Evolutionary conservation across 1,140 invertebrate species (phyloP), one percentile per base, ranked within the genome.

Genomic region (Vanessa atalanta): DNA sequence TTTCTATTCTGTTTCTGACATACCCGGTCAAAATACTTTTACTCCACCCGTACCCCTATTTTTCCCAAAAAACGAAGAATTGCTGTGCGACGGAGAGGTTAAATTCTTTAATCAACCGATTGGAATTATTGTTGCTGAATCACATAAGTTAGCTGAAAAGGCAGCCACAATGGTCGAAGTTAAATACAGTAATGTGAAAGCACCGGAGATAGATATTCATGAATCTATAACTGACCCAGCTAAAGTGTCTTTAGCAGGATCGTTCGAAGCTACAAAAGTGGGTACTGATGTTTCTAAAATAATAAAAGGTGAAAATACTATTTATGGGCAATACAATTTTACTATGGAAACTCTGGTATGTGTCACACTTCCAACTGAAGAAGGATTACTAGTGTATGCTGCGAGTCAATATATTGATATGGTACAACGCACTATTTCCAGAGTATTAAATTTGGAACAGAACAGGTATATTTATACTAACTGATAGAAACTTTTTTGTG

Each of bases 111-210:
- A 96, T 11, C 96, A 97, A 82, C 94, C 96, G 0, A 83, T 97
- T 8, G 97, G 96, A 0, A 88, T 97, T 4, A 93, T 98, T 5
- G 94, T 96, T 0, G 97, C 96, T 0, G 85, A 94, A 65, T 94
- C 92, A 53, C 90, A 95, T 69, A 84, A 92, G 15, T 81, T 94
- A 53, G 96, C 96, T 3, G 92, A 95, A 15, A 91, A 94, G 51
- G 96, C 95, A 11, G 94, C 95, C 0, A 94, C 94, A 75, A 86
- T 95, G 75, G 95, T 97, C 2, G 93, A 95, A 81, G 91, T 97
- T 37, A 94, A 89, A n/a, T 96, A 97, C 51, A 84, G 48, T n/a
- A 82, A 87, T 63, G 75, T 83, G 0, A 79, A 43, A 70, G 82
- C 74, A 75, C 87, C 87, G 15, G 51, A 87, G 14, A 47, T 84